A percentile compares a stretch with the other conserved stretches of the same genome.
These are phyloP conservation scores for Oreochromis aureus DNA, from an alignment of 2,113 vertebrate species.

Conservation along the genomic window DNA sequence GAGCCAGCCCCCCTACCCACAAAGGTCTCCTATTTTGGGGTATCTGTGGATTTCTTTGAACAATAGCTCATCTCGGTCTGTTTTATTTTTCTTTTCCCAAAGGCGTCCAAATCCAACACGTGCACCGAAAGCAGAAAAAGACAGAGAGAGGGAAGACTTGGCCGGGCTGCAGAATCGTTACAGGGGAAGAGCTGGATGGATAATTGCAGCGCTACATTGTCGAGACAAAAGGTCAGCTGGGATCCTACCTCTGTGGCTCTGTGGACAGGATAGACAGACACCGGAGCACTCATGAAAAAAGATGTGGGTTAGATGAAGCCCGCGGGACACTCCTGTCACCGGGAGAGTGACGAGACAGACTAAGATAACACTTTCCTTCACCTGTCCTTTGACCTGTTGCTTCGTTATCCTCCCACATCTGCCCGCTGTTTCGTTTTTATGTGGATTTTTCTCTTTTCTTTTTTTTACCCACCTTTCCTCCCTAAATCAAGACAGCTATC, in stretches of 20 bases:
- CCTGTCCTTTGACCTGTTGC: slow-evolving; percentile 8
- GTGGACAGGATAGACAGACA: neutral
- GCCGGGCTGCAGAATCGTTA: neutral
- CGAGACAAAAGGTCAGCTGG: slow-evolving; percentile 18
- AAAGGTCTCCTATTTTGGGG: neutral
- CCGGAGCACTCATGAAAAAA: neutral
- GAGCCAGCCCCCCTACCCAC: neutral
- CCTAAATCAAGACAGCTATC: neutral
- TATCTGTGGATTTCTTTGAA: neutral
- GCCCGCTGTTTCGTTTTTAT: neutral
- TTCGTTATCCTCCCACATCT: slow-evolving; percentile 11
- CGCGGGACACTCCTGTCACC: slow-evolving; percentile 14
- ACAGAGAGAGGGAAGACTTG: neutral
- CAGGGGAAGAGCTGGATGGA: neutral
- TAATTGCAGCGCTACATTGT: neutral
- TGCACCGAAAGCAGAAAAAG: neutral
- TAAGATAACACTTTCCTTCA: neutral
- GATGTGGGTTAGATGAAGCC: neutral
- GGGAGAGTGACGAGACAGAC: slow-evolving; percentile 16
- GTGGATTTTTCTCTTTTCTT: neutral
- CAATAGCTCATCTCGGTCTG: neutral
- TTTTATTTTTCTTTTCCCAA: neutral
- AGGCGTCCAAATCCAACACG: neutral
- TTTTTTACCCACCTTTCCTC: neutral
- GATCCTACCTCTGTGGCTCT: neutral